A percentile compares a stretch with the other conserved stretches of the same genome.
Conservation (phyloP, 2,888 invertebrate genomes). For the Hypolimnas misippus region DNA sequence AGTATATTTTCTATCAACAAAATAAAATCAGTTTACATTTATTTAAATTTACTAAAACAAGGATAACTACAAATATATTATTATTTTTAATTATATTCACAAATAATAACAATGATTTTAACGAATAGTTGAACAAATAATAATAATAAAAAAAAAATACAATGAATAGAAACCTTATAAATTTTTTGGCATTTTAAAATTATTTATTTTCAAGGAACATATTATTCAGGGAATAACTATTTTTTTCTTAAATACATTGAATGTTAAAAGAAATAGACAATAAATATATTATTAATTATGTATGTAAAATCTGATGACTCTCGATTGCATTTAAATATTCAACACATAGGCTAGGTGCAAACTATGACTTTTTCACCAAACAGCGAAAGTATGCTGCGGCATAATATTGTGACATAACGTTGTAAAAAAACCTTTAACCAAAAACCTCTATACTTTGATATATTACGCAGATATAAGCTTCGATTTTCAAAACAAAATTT, state of each 20-base stretch:
- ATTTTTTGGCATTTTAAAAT: background rate
- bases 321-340: background rate
- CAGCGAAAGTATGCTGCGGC: too few species aligned
- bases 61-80: background rate
- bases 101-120: constrained; percentile 5
- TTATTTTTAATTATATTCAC: background rate
- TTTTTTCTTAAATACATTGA: background rate
- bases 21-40: background rate
- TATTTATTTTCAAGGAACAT: background rate
- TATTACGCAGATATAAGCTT: too few species aligned
- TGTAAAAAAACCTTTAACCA: too few species aligned
- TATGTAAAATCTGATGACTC: background rate
- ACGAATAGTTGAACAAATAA: background rate
- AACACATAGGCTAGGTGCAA: background rate
- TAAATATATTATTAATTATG: too few species aligned
- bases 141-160: background rate
- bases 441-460: too few species aligned
- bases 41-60: background rate
- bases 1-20: background rate
- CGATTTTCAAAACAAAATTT: too few species aligned
- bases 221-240: background rate
- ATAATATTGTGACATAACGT: too few species aligned
- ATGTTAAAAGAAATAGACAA: too few species aligned
- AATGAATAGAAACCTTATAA: background rate
- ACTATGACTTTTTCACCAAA: too few species aligned